Conservation (phyloP, 2,888 invertebrate genomes). For the Terebella lapidaria region DNA sequence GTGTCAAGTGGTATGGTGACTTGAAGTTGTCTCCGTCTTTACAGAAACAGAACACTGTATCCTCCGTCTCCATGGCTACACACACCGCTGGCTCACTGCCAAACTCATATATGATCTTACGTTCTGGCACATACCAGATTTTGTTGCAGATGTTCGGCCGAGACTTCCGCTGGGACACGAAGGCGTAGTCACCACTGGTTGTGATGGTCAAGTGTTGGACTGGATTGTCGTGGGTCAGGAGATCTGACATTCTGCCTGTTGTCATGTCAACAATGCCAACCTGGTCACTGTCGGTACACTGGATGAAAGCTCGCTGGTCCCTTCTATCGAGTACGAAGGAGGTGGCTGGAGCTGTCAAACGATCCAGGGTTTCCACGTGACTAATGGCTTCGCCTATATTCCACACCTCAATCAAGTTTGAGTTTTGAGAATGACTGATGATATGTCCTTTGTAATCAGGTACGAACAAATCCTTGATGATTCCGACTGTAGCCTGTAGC, state of each 20-base stretch:
- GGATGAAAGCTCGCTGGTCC: slow-evolving; percentile 34
- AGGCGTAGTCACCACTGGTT: slow-evolving; percentile 36
- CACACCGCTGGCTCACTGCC: slow-evolving; percentile 39
- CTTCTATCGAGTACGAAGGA: slow-evolving; percentile 35
- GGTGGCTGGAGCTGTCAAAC: slow-evolving; percentile 40
- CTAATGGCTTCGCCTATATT: slow-evolving; percentile 39
- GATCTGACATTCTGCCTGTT: slow-evolving; percentile 43
- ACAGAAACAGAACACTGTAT: slow-evolving; percentile 33
- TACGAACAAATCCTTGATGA: slow-evolving; percentile 37
- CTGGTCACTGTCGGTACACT: slow-evolving; percentile 43
- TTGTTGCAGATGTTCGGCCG: slow-evolving; percentile 36
- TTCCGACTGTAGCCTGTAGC: slow-evolving; percentile 46
- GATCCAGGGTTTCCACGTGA: slow-evolving; percentile 39
- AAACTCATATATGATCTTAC: slow-evolving; percentile 43
- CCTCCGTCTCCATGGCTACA: slow-evolving; percentile 28
- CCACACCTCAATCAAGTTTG: slow-evolving; percentile 43
- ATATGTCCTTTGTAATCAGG: slow-evolving; percentile 34
- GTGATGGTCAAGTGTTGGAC: slow-evolving; percentile 39
- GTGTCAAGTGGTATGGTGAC: slow-evolving; percentile 33
- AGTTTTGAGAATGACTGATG: slow-evolving; percentile 34
- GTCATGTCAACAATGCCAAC: slow-evolving; percentile 47
- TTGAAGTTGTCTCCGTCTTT: slow-evolving; percentile 32
- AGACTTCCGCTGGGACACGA: slow-evolving; percentile 35
- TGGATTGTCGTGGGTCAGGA: slow-evolving; percentile 44
- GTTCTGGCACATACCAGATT: slow-evolving; percentile 44